phyloP scores from a whole-genome alignment of 2,113 vertebrate species.

The Varanus komodoensis region DNA sequence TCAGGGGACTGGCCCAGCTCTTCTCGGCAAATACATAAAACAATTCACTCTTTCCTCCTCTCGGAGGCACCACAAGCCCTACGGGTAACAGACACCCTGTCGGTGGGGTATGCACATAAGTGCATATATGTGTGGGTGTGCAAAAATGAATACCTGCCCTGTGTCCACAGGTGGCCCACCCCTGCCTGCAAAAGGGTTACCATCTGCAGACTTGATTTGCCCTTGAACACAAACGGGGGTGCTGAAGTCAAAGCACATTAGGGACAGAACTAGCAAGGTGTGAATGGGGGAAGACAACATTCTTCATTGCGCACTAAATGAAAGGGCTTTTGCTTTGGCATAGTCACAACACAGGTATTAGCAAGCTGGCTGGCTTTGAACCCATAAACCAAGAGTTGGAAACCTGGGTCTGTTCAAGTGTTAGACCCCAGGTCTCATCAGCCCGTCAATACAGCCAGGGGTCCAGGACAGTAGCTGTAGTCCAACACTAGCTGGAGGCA shows the following conservation, averaged over 20 bases:
- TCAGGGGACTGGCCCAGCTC: neutral
- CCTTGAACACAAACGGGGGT: neutral
- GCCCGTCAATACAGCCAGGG: neutral
- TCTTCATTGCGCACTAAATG: neutral
- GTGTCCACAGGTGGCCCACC: neutral
- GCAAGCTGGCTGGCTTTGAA: neutral
- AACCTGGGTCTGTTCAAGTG: neutral
- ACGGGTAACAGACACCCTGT: neutral
- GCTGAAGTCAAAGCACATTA: constrained; percentile 43
- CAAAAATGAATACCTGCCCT: neutral
- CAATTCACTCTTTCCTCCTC: neutral
- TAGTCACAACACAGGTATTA: neutral
- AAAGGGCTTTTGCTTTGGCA: neutral
- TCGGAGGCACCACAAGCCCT: neutral
- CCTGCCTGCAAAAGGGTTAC: neutral
- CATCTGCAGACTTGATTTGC: constrained; percentile 10
- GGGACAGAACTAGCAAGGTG: accelerated
- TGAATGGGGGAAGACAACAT: neutral
- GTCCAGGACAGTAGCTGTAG: neutral
- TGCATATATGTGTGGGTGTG: too few species aligned
- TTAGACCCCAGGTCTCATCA: neutral
- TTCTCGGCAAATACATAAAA: neutral
- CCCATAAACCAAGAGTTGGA: neutral
- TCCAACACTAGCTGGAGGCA: neutral
- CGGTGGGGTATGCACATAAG: neutral